Evolutionary conservation across 2,888 invertebrate species (phyloP), one percentile per base, ranked within the genome.

Genomic region (Lasioglossum zephyrum): DNA sequence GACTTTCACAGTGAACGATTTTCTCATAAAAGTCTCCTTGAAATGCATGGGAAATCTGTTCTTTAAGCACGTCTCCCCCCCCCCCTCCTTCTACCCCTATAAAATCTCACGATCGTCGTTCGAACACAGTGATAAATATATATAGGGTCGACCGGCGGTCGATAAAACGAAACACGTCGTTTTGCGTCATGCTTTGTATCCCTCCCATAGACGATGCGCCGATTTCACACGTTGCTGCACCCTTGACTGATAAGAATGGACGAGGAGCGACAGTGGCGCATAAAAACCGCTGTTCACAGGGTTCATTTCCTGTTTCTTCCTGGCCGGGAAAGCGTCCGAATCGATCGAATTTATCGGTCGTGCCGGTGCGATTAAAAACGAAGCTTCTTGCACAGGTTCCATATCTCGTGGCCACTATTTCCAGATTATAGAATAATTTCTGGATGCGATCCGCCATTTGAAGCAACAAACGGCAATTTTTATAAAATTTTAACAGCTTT

Each of bases 161-260:
- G 69, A 70, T 70, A 39, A 39, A 70, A 39, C 69, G 39, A 22
- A 39, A 39, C 22, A 41, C 22, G 11, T 39, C 69, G 8, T n/a
- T 70, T 41, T 41, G 9, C 41, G 69, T 41, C 41, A 70, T 39
- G 69, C 69, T 70, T 70, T 70, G 39, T 70, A 70, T 22, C 26
- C n/a, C 39, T 9, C 2, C 41, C 39, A 4, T 70, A 70, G 41
- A n/a, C 41, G 69, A 70, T 70, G 39, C 69, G n/a, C 41, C 39
- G 77, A 81, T 82, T 70, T 81, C 4, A 78, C 63, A 41, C 63
- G 63, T 66, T 4, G 39, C 53, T 9, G 22, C 44, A 16, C 5
- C 22, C 26, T 4, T 9, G 26, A 16, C 26, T 26, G 41, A 73
- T 53, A 63, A 63, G 49, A 81, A 49, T 81, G 47, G 39, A 57